Conservation (phyloP, 2,888 invertebrate genomes). For the Ypsolopha sequella region DNA sequence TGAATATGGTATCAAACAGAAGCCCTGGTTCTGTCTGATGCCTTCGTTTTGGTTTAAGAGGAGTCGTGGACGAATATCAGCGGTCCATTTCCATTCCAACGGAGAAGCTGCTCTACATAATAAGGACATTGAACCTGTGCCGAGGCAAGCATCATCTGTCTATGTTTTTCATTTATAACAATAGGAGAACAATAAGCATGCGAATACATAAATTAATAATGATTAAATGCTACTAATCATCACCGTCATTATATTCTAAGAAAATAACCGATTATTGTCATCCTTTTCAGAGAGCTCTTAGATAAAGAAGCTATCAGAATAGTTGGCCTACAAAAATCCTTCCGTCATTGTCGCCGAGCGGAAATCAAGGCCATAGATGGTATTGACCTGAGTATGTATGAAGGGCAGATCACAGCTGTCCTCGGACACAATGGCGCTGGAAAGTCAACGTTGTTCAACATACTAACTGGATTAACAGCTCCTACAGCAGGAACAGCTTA, state of each 20-base stretch:
- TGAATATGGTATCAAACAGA: conserved; percentile 81
- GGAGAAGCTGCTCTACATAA: conserved; percentile 55
- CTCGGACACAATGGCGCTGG: conserved; percentile 91
- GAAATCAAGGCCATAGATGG: conserved; percentile 82
- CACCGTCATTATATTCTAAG: not conserved
- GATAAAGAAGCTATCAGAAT: conserved; percentile 83
- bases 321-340: conserved; percentile 79
- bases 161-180: no score
- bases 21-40: conserved; percentile 80
- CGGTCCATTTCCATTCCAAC: conserved; percentile 57
- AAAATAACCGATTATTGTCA: not conserved
- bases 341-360: conserved; percentile 75
- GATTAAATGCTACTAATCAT: not conserved
- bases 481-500: conserved; percentile 81
- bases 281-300: conserved; percentile 68
- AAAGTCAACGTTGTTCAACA: conserved; percentile 88
- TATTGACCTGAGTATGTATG: conserved; percentile 85
- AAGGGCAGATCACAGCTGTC: conserved; percentile 88
- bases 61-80: conserved; percentile 49
- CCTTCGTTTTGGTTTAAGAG: conserved; percentile 78
- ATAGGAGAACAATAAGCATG: not conserved
- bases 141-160: conserved; percentile 42
- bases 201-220: no score
- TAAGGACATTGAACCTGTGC: conserved; percentile 81
- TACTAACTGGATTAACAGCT: conserved; percentile 83